Base-by-base conservation (phyloP, 2,113 vertebrate species). In the Hypomesus transpacificus region DNA sequence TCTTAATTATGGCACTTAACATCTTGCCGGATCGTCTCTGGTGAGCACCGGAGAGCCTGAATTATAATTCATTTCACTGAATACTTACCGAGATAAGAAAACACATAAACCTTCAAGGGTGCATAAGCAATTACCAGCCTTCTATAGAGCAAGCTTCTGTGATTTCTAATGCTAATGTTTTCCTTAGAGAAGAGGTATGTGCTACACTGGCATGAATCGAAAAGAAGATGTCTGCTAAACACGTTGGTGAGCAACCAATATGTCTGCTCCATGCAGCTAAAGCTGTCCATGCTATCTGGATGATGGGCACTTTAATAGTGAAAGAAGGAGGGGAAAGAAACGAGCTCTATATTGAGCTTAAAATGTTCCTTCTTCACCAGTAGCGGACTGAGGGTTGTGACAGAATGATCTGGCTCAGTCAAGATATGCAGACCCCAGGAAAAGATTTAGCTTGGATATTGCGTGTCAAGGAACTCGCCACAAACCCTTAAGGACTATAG, bases 1-100 rank as follows among this genome's bases (percentile, higher is more conserved):
- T 85, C 81, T 85, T 89, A 88, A 89, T 89, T 88, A 83, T 71
- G 82, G 78, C 86, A 86, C 84, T 89, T 88, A 87, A 86, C 80
- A 79, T 89, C 73, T 82, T 81, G 79, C 82, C 13, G 77, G n/a
- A 18, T 57, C 66, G 80, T 87, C 85, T 82, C 75, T 66, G 70
- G 80, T 66, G 83, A 86, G 82, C 73, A 73, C 66, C 54, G 76
- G 78, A 77, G 68, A 79, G 79, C 84, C 79, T 69, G n/a, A 20
- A n/a, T n/a, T 59, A 83, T 84, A 75, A 89, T 84, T 86, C 81
- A 83, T 82, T 79, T 81, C 78, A 68, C 79, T 79, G 60, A 82
- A 82, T 71, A 16, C 60, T 75, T 34, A 17, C 69, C 56, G 73
- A 60, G 66, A 62, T 69, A 75, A 81, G 80, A 46, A 46, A 46